phyloP scores from a whole-genome alignment of 2,888 invertebrate genomes.

The Hemaris fuciformis region DNA sequence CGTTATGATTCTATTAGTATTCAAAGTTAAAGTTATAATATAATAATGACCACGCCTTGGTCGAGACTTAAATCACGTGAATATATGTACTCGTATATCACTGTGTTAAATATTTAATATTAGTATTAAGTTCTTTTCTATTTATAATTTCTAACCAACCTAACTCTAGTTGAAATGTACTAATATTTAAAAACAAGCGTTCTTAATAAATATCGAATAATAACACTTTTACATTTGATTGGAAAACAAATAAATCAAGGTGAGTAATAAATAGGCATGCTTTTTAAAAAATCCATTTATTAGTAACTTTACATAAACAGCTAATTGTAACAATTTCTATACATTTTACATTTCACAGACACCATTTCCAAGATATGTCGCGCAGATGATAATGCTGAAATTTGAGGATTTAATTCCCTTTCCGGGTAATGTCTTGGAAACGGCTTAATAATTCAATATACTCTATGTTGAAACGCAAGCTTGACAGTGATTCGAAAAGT shows the following conservation, averaged over 20 bases:
- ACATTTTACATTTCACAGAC: constrained; percentile 26
- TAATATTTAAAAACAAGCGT: too few species aligned
- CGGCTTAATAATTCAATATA: not conserved
- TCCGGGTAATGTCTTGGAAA: not conserved
- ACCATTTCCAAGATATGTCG: constrained; percentile 1
- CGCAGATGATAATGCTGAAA: not conserved
- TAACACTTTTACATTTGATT: not conserved
- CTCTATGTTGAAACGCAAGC: not conserved
- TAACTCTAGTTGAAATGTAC: too few species aligned
- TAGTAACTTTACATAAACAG: constrained; percentile 66
- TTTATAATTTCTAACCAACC: too few species aligned
- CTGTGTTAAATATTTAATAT: too few species aligned
- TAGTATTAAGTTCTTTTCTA: too few species aligned
- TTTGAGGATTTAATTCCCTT: not conserved
- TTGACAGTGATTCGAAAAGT: not conserved
- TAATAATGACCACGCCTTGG: too few species aligned
- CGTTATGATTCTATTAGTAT: too few species aligned
- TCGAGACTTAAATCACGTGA: too few species aligned
- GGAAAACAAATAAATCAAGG: not conserved
- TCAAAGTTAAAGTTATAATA: too few species aligned
- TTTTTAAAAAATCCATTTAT: constrained; percentile 62
- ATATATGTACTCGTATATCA: too few species aligned
- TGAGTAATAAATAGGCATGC: constrained; percentile 13
- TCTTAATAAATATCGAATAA: not conserved
- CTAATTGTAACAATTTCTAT: constrained; percentile 62